phyloP scores from a whole-genome alignment of 1,140 invertebrate genomes.

The Sogatella furcifera region DNA sequence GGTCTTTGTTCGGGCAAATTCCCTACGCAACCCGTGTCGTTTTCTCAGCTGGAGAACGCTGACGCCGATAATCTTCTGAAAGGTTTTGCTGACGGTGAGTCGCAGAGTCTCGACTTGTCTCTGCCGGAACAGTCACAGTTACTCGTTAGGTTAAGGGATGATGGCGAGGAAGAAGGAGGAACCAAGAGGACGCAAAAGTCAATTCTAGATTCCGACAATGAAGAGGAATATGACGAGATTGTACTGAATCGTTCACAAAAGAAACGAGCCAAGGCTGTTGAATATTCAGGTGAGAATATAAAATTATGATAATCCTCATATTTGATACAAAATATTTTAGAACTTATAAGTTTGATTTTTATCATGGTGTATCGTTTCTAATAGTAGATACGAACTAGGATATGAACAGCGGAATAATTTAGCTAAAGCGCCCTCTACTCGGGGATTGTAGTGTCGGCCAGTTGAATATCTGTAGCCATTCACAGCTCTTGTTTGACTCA shows the following conservation, averaged over 20 bases:
- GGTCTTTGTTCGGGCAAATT: neutral
- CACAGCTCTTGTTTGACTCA: too few relatives aligned
- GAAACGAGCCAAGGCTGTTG: slow-evolving; percentile 17
- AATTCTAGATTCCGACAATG: slow-evolving; percentile 32
- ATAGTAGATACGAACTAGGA: too few relatives aligned
- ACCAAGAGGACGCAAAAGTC: slow-evolving; percentile 25
- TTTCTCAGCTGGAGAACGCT: neutral
- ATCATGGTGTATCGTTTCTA: too few relatives aligned
- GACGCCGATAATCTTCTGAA: neutral
- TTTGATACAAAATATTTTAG: too few relatives aligned
- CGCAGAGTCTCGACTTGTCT: neutral
- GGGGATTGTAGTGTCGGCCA: too few relatives aligned
- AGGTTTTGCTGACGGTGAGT: neutral
- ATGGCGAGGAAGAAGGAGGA: slow-evolving; percentile 18
- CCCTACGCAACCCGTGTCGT: neutral
- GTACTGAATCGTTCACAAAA: neutral
- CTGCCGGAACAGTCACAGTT: neutral
- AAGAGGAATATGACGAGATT: slow-evolving; percentile 25
- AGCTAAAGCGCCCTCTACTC: too few relatives aligned
- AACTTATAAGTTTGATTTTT: too few relatives aligned
- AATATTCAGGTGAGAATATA: slow-evolving; percentile 12
- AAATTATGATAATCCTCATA: too few relatives aligned
- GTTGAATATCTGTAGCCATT: too few relatives aligned
- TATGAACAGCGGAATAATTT: too few relatives aligned
- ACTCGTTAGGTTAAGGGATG: slow-evolving; percentile 3